A percentile compares a stretch with the other conserved stretches of the same genome.
Evolutionary conservation across 2,888 invertebrate genomes (phyloP).

Genomic region (Chaetoderma sp.): DNA sequence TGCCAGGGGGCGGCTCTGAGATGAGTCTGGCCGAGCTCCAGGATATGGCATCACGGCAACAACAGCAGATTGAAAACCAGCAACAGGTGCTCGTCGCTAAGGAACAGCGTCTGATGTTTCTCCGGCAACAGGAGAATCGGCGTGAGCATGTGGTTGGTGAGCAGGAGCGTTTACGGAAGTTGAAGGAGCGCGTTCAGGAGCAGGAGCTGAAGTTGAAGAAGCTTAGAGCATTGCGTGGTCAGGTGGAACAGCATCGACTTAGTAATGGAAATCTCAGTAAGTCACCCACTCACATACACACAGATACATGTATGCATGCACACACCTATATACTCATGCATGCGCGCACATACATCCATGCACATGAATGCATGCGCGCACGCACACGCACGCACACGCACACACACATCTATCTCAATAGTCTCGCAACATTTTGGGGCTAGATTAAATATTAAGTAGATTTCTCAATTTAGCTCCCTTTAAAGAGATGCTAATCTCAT

Average conservation of each 20-base stretch:
- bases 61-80: slow-evolving; percentile 97
- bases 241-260: slow-evolving; percentile 92
- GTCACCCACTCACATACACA: slow-evolving; percentile 35
- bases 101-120: slow-evolving; percentile 91
- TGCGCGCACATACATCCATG: too few relatives aligned
- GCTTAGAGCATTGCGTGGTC: slow-evolving; percentile 90
- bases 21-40: slow-evolving; percentile 87
- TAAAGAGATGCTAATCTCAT: too few relatives aligned
- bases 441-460: too few relatives aligned
- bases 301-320: too few relatives aligned
- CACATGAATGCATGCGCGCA: too few relatives aligned
- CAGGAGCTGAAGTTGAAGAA: slow-evolving; percentile 94
- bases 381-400: too few relatives aligned
- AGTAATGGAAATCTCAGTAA: slow-evolving; percentile 72
- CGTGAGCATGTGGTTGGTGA: slow-evolving; percentile 78
- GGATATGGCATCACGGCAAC: slow-evolving; percentile 97
- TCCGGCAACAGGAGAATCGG: slow-evolving; percentile 91
- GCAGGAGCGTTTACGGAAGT: slow-evolving; percentile 86
- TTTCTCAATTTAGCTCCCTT: too few relatives aligned
- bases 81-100: slow-evolving; percentile 89
- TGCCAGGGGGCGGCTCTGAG: slow-evolving; percentile 53
- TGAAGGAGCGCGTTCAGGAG: slow-evolving; percentile 92
- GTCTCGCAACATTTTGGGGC: too few relatives aligned
- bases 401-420: too few relatives aligned
- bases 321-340: too few relatives aligned